phyloP scores from a whole-genome alignment of 2,888 invertebrate species.

The Netelia virgata region DNA sequence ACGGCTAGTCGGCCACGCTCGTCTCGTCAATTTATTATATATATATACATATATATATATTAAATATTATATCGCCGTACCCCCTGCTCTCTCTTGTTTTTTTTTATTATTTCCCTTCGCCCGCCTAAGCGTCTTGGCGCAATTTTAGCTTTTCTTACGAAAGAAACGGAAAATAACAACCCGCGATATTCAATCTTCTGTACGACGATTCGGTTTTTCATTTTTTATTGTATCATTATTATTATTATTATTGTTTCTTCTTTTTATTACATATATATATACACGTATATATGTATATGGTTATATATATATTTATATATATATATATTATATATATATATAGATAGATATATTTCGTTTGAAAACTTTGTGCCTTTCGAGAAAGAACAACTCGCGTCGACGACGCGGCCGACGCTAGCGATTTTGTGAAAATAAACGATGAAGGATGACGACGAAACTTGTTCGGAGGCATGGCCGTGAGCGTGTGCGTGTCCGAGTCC shows the following conservation, averaged over 20 bases:
- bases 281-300: too few relatives aligned
- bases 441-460: slow-evolving; percentile 24
- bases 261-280: neutral
- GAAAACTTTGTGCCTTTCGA: slow-evolving; percentile 62
- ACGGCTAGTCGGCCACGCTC: slow-evolving; percentile 56
- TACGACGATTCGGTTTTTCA: slow-evolving; percentile 22
- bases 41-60: slow-evolving; percentile 10
- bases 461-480: slow-evolving; percentile 25
- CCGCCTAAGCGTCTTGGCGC: too few relatives aligned
- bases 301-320: too few relatives aligned
- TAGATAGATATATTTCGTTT: neutral
- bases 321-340: neutral
- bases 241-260: neutral
- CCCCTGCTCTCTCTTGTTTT: slow-evolving; percentile 26
- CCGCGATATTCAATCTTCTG: slow-evolving; percentile 12
- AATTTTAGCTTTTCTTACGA: too few relatives aligned
- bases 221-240: neutral
- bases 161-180: too few relatives aligned
- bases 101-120: neutral
- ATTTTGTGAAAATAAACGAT: slow-evolving; percentile 15
- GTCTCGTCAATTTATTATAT: slow-evolving; percentile 42
- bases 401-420: slow-evolving; percentile 49
- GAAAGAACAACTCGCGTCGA: slow-evolving; percentile 29
- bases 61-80: neutral
- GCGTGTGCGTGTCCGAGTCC: slow-evolving; percentile 41